phyloP scores from a whole-genome alignment of 2,888 invertebrate genomes.

The Spisula solida region DNA sequence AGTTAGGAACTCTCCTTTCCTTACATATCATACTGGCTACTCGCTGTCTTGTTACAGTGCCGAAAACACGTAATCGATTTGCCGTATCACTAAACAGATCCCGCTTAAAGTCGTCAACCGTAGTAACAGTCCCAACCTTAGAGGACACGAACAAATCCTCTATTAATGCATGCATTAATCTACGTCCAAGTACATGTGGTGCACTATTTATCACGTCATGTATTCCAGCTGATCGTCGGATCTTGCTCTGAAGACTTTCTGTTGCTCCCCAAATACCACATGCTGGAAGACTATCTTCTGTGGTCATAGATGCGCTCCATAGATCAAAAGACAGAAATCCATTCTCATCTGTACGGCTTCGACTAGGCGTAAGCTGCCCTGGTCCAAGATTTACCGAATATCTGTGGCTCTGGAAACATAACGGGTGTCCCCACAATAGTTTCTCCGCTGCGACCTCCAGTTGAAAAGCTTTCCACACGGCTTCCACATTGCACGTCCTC shows the following conservation, averaged over 20 bases:
- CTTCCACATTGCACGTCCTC: conserved; percentile 38
- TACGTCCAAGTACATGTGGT: conserved; percentile 42
- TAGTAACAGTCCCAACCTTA: conserved; percentile 22
- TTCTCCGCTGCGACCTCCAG: conserved; percentile 49
- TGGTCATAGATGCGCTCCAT: conserved; percentile 50
- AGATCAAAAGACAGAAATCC: conserved; percentile 54
- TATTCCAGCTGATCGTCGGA: conserved; percentile 42
- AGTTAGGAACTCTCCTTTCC: conserved; percentile 26
- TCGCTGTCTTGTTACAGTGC: conserved; percentile 23
- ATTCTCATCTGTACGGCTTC: conserved; percentile 42
- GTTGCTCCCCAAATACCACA: conserved; percentile 45
- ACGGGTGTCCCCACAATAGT: conserved; percentile 29
- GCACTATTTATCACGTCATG: conserved; percentile 52
- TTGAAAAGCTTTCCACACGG: conserved; percentile 29
- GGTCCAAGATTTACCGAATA: conserved; percentile 48
- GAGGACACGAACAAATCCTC: conserved; percentile 42
- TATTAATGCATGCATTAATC: conserved; percentile 24
- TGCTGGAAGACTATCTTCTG: conserved; percentile 45
- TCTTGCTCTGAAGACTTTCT: conserved; percentile 23
- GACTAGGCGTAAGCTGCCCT: conserved; percentile 36
- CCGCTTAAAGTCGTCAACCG: conserved; percentile 44
- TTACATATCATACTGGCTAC: conserved; percentile 20
- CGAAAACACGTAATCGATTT: background rate
- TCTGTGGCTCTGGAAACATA: conserved; percentile 23
- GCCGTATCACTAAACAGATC: conserved; percentile 41